phyloP scores from a whole-genome alignment of 92 coral and sea anemone genomes.

The Zoanthus solanderi region DNA sequence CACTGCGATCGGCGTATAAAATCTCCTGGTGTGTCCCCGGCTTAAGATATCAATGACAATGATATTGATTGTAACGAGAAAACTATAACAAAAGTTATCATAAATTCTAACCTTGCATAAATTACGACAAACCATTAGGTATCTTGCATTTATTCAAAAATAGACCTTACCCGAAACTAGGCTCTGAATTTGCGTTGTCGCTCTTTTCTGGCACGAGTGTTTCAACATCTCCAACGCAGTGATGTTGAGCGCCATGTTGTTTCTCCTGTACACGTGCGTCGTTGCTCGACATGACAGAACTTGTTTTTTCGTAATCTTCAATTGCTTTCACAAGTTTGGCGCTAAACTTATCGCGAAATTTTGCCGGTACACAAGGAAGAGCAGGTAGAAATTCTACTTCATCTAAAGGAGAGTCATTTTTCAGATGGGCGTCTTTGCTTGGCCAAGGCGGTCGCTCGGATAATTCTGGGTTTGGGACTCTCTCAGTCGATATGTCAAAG shows the following conservation, averaged over 20 bases:
- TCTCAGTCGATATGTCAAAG: constrained; percentile 23
- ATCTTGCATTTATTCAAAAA: neutral
- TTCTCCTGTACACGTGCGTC: neutral
- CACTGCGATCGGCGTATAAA: too few species aligned
- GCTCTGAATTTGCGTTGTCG: neutral
- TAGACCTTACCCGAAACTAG: neutral
- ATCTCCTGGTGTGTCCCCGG: too few species aligned
- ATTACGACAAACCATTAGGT: neutral
- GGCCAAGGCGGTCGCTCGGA: constrained; percentile 31
- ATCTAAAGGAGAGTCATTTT: neutral
- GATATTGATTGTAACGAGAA: too few species aligned
- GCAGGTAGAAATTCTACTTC: constrained; percentile 17
- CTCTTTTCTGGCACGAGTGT: neutral
- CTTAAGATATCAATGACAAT: too few species aligned
- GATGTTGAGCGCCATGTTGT: neutral
- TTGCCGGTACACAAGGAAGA: neutral
- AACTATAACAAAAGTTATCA: too few species aligned
- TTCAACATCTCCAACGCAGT: neutral
- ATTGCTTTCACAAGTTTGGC: constrained; percentile 35
- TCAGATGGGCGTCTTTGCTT: constrained; percentile 30
- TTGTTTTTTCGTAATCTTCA: neutral
- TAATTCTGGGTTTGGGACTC: neutral
- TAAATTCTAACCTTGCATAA: neutral
- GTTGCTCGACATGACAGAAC: neutral
- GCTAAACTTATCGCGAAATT: constrained; percentile 9